phyloP scores from a whole-genome alignment of 2,113 vertebrate genomes.

The western clawed frog (Xenopus tropicalis) region DNA sequence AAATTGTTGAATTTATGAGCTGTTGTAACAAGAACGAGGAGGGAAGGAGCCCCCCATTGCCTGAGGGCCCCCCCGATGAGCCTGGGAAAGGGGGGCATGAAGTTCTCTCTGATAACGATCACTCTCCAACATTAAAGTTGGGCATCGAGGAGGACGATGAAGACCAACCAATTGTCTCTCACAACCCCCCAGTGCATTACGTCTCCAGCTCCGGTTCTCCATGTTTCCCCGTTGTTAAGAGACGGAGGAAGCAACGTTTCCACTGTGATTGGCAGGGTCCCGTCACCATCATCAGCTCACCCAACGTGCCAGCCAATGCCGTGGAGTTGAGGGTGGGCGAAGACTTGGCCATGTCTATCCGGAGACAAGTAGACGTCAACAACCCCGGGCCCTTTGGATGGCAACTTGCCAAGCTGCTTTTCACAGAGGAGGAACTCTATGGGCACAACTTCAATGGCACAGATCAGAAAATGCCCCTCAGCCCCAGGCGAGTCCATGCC shows the following conservation, averaged over 20 bases:
- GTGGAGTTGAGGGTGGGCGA: slow-evolving; percentile 29
- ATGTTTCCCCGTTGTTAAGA: slow-evolving; percentile 12
- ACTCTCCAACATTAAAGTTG: slow-evolving; percentile 3
- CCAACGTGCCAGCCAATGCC: slow-evolving; percentile 11
- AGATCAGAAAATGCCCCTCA: slow-evolving; percentile 34
- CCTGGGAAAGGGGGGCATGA: neutral
- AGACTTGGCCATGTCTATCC: slow-evolving; percentile 35
- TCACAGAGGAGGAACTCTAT: slow-evolving; percentile 34
- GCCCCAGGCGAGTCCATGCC: slow-evolving; percentile 30
- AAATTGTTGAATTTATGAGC: slow-evolving; percentile 23
- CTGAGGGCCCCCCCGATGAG: neutral
- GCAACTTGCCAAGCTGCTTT: slow-evolving; percentile 33
- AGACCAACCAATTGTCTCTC: neutral
- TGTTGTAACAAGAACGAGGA: neutral
- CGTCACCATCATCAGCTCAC: slow-evolving; percentile 16
- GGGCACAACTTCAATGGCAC: slow-evolving; percentile 39
- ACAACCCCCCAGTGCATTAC: neutral
- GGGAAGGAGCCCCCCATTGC: neutral
- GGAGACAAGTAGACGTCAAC: slow-evolving; percentile 29
- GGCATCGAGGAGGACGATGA: slow-evolving; percentile 26
- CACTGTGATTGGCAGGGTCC: slow-evolving; percentile 37
- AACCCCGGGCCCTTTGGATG: slow-evolving; percentile 34
- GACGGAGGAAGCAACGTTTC: slow-evolving; percentile 26
- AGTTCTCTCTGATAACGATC: neutral
- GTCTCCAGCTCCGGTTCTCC: neutral